Conservation (phyloP, 2,113 vertebrate genomes). For the Marmota monax region DNA sequence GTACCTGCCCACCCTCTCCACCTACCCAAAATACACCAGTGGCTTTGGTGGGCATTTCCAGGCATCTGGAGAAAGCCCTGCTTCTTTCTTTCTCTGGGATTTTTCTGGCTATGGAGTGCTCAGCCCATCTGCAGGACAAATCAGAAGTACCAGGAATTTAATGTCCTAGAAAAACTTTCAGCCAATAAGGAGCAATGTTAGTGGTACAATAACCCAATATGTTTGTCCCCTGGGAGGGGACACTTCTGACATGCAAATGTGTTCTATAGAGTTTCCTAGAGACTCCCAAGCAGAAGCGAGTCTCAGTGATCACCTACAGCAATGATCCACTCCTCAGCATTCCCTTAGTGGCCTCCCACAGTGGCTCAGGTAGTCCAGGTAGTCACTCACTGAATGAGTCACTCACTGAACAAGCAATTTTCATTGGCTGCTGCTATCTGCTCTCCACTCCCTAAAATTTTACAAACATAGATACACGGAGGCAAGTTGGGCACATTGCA, state of each 20-base stretch:
- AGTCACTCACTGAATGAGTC: background rate
- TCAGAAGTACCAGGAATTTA: background rate
- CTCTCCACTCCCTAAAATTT: background rate
- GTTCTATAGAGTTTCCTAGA: background rate
- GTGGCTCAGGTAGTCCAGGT: background rate
- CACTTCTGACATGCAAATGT: background rate
- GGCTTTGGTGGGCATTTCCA: background rate
- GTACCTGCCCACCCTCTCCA: background rate
- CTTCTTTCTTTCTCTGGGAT: background rate
- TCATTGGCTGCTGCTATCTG: background rate
- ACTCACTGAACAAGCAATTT: background rate
- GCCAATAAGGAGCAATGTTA: background rate
- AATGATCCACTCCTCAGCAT: background rate
- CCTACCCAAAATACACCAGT: background rate
- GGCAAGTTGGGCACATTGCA: background rate
- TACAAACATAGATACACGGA: background rate
- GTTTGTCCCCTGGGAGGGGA: background rate
- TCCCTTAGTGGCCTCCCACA: background rate
- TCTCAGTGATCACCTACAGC: background rate
- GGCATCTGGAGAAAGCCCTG: background rate
- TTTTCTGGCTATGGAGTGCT: background rate
- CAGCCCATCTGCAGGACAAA: background rate
- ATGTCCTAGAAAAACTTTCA: background rate
- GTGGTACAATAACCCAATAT: background rate
- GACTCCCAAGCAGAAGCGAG: background rate